Evolutionary conservation across 2,113 vertebrate species (phyloP).

Genomic region (Hemiprocne comata): DNA sequence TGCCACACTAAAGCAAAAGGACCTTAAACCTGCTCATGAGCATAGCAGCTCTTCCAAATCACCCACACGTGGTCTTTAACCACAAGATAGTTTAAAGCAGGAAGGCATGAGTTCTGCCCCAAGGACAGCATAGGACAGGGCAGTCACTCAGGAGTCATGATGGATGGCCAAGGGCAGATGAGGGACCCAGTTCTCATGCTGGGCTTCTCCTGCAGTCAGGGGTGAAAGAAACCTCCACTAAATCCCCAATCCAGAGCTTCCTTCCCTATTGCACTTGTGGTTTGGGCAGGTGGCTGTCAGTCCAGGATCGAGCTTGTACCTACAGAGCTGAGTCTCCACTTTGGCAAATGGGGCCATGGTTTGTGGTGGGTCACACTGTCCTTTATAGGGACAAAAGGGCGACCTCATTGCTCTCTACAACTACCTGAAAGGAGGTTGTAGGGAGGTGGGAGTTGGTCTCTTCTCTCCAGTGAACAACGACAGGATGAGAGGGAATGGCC

Average conservation of each 20-base stretch:
- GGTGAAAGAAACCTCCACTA: neutral
- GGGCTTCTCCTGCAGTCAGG: neutral
- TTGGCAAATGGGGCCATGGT: neutral
- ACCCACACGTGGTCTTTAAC: fast-evolving
- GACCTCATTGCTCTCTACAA: too few species aligned
- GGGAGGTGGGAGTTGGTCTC: too few species aligned
- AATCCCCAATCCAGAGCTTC: neutral
- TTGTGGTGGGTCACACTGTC: neutral
- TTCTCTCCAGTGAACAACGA: too few species aligned
- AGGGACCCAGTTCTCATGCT: neutral
- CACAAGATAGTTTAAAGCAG: neutral
- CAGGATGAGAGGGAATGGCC: too few species aligned
- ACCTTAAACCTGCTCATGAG: neutral
- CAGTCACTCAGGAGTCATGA: fast-evolving
- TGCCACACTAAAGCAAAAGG: neutral
- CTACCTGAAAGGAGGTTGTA: too few species aligned
- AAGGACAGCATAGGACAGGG: neutral
- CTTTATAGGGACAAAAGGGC: neutral
- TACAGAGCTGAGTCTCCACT: neutral
- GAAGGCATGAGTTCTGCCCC: neutral
- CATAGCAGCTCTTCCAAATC: neutral
- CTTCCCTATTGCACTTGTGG: neutral
- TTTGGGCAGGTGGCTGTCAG: neutral
- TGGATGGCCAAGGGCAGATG: neutral
- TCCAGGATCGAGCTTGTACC: neutral